phyloP scores from a whole-genome alignment of 2,113 vertebrate species.

The Sylvietta virens region DNA sequence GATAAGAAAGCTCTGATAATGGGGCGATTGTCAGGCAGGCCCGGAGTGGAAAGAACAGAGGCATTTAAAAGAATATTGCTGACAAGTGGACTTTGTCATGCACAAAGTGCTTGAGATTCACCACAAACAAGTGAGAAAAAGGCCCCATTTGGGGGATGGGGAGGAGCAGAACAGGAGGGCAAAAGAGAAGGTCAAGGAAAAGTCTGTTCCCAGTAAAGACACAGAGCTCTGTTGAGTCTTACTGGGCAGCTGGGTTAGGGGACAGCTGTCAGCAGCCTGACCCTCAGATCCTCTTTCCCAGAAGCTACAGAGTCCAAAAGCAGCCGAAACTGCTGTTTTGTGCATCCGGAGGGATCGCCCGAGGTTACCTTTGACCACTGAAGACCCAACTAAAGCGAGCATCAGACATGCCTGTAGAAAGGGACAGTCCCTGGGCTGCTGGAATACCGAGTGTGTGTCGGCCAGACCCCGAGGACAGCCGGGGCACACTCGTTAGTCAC shows the following conservation, averaged over 20 bases:
- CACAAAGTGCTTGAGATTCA: not conserved
- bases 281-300: not conserved
- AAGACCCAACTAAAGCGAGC: too few species aligned
- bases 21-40: constrained; percentile 49
- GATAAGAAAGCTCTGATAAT: constrained; percentile 39
- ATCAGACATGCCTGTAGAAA: rapidly evolving
- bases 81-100: constrained; percentile 65
- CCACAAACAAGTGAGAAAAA: constrained; percentile 6
- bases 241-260: not conserved
- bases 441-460: rapidly evolving
- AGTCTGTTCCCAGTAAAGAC: constrained; percentile 31
- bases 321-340: not conserved
- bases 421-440: not conserved
- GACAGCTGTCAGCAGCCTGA: not conserved
- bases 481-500: not conserved
- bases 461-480: not conserved
- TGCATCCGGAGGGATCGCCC: not conserved
- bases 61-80: constrained; percentile 15
- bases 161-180: not conserved
- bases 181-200: constrained; percentile 30
- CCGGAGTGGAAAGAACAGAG: not conserved
- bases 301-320: not conserved
- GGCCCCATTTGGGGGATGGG: not conserved
- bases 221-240: not conserved
- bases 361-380: not conserved